A percentile compares a stretch with the other conserved stretches of the same genome.
phyloP scores from a whole-genome alignment of 2,113 vertebrate species.

The Callionymus lyra region DNA sequence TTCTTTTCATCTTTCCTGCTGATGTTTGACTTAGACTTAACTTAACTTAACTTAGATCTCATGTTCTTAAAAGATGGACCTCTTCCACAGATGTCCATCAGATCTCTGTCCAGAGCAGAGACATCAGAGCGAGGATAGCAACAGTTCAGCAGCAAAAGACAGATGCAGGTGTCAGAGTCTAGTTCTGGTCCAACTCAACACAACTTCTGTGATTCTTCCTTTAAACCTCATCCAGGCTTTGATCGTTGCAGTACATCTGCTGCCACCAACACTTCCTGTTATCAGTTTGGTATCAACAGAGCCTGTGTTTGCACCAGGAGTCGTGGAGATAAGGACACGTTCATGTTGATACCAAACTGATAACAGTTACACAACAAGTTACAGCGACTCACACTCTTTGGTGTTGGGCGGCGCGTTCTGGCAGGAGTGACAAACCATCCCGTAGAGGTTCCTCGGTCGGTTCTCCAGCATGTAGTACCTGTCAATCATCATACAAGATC shows the following conservation, averaged over 20 bases:
- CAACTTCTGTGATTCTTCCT: conserved; percentile 14
- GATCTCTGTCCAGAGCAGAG: too few species aligned
- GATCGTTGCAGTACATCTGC: conserved; percentile 18
- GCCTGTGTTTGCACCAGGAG: too few species aligned
- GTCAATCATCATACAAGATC: not conserved
- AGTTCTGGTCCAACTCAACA: conserved; percentile 12
- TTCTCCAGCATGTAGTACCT: conserved; percentile 95
- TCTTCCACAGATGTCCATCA: too few species aligned
- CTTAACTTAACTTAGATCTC: conserved; percentile 4
- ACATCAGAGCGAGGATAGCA: too few species aligned
- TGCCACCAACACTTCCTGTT: conserved; percentile 19
- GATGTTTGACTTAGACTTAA: conserved; percentile 17
- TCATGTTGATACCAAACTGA: not conserved
- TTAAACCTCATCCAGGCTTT: conserved; percentile 17
- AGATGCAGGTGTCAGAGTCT: conserved; percentile 2
- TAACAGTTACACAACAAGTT: not conserved
- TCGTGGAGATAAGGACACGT: too few species aligned
- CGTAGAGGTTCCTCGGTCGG: conserved; percentile 86
- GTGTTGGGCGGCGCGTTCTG: conserved; percentile 83
- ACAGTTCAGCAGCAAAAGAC: too few species aligned
- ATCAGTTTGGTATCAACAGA: conserved; percentile 11
- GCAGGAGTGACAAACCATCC: conserved; percentile 95
- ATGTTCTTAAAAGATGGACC: too few species aligned
- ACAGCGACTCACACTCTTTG: conserved; percentile 87
- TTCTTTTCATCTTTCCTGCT: conserved; percentile 11